These are phyloP conservation scores for Todiramphus saurophagus DNA, from an alignment of 2,113 vertebrate species.

Conservation along the genomic window DNA sequence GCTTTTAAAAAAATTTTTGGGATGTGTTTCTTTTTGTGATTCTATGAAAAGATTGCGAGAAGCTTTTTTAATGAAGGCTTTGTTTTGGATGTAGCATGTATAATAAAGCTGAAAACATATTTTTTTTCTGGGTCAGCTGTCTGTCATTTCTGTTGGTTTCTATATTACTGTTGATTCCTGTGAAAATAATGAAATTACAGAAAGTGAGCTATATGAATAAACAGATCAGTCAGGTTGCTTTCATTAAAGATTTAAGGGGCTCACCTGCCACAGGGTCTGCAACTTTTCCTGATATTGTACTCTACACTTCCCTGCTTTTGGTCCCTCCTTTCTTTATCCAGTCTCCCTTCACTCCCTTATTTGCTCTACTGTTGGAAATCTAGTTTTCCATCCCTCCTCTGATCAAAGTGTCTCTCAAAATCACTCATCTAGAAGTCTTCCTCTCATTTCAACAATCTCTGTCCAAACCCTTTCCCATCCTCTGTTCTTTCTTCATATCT, in stretches of 20 bases:
- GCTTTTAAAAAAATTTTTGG: background rate
- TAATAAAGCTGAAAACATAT: slow-evolving; percentile 17
- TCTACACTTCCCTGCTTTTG: background rate
- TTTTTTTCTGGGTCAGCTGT: slow-evolving; percentile 29
- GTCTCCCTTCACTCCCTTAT: background rate
- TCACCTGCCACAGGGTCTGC: background rate
- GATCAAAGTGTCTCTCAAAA: background rate
- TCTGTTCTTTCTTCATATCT: background rate
- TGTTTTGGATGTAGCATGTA: background rate
- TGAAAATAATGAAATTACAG: background rate
- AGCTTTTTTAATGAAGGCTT: slow-evolving; percentile 19
- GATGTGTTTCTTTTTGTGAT: background rate
- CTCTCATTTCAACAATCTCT: background rate
- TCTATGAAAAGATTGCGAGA: background rate
- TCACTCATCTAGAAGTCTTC: background rate
- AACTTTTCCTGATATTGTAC: background rate
- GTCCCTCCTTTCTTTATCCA: background rate
- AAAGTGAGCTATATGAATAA: background rate
- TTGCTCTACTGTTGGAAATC: background rate
- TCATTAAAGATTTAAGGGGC: background rate
- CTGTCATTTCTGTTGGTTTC: slow-evolving; percentile 41
- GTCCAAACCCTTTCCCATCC: background rate
- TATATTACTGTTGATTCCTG: background rate
- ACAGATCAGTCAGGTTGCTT: background rate
- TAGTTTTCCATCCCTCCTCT: background rate